A percentile compares a stretch with the other conserved stretches of the same genome.
Evolutionary conservation across 1,140 invertebrate species (phyloP).

Genomic region (Grapholita molesta): DNA sequence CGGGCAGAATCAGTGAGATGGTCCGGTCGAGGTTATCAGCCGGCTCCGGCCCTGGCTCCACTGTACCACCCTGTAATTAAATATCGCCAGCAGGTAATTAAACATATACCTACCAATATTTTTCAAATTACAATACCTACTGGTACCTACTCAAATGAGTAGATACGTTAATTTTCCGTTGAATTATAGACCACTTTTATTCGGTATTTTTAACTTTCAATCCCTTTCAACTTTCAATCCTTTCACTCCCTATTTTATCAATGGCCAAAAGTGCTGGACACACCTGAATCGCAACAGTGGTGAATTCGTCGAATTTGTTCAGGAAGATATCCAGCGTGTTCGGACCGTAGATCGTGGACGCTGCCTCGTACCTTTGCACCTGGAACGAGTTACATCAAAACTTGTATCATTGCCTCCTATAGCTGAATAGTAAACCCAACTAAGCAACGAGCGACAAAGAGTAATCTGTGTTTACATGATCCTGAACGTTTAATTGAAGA

Average conservation of each 20-base stretch:
- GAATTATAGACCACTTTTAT: too few species aligned
- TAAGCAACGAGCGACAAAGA: too few species aligned
- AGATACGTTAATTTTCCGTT: too few species aligned
- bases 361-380: slow-evolving; percentile 95
- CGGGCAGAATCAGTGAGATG: slow-evolving; percentile 47
- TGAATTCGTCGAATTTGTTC: slow-evolving; percentile 85
- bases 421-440: neutral
- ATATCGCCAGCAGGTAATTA: neutral
- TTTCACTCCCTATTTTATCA: too few species aligned
- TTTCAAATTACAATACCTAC: too few species aligned
- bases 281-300: slow-evolving; percentile 82
- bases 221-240: too few species aligned
- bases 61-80: slow-evolving; percentile 36
- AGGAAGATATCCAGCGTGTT: slow-evolving; percentile 92
- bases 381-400: slow-evolving; percentile 60
- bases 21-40: slow-evolving; percentile 39
- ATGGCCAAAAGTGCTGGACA: too few species aligned
- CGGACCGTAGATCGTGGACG: slow-evolving; percentile 94
- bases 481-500: too few species aligned
- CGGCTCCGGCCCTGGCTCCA: slow-evolving; percentile 43
- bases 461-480: too few species aligned
- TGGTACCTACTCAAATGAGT: too few species aligned
- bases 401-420: neutral
- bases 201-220: too few species aligned
- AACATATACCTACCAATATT: too few species aligned